phyloP scores from a whole-genome alignment of 2,888 invertebrate genomes.

The Sthenelais limicola region DNA sequence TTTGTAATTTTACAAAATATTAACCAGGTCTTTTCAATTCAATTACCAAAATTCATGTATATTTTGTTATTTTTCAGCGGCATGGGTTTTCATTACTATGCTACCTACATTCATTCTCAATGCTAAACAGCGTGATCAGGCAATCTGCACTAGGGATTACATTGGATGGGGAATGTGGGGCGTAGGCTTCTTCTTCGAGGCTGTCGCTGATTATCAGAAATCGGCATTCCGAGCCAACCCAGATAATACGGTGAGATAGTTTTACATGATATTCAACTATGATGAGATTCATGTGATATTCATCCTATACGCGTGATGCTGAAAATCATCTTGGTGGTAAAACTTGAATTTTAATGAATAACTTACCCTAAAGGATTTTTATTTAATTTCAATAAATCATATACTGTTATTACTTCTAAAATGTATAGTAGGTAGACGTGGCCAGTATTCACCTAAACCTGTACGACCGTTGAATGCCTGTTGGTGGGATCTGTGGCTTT shows the following conservation, averaged over 20 bases:
- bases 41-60: background rate
- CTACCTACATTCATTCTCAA: constrained; percentile 70
- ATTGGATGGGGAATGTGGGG: constrained; percentile 71
- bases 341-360: no score
- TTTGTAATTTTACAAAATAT: no score
- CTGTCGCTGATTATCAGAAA: constrained; percentile 68
- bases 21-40: background rate
- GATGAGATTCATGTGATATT: no score
- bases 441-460: no score
- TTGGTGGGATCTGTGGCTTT: no score
- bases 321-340: no score
- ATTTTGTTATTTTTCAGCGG: constrained; percentile 57
- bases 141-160: constrained; percentile 66
- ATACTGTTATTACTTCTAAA: no score
- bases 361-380: no score
- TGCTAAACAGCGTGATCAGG: constrained; percentile 59
- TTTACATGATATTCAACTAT: background rate
- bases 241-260: constrained; percentile 62
- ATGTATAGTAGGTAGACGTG: no score
- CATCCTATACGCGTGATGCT: no score
- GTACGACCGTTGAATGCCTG: no score
- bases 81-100: constrained; percentile 71
- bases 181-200: constrained; percentile 64
- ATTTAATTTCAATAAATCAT: no score
- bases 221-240: constrained; percentile 63